Evolutionary conservation across 1,140 invertebrate genomes (phyloP).

Genomic region (Scaptodrosophila lebanonensis): DNA sequence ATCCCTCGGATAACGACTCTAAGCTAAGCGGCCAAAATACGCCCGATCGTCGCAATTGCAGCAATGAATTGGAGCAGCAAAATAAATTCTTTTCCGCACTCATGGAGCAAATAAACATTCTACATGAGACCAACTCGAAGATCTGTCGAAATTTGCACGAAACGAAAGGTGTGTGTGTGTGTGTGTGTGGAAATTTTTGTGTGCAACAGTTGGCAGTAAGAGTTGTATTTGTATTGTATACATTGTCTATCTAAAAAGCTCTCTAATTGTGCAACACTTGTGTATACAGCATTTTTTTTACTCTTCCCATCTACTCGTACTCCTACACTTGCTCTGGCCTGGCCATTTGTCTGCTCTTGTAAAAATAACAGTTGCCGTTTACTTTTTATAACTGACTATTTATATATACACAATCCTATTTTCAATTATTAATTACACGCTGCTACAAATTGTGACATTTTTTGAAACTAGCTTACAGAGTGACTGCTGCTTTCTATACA

Average conservation of each 20-base stretch:
- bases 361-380: no score
- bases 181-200: no score
- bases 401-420: slow-evolving; percentile 18
- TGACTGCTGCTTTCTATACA: slow-evolving; percentile 21
- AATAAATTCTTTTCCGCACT: slow-evolving; percentile 70
- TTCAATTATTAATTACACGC: slow-evolving; percentile 36
- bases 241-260: slow-evolving; percentile 24
- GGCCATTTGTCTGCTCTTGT: neutral
- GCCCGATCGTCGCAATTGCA: slow-evolving; percentile 61
- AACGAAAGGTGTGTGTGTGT: slow-evolving; percentile 65
- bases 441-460: slow-evolving; percentile 30
- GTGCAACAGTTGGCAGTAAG: no score
- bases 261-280: slow-evolving; percentile 13
- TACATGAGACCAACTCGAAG: slow-evolving; percentile 77
- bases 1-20: slow-evolving; percentile 73
- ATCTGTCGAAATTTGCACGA: slow-evolving; percentile 76
- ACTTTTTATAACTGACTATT: slow-evolving; percentile 12
- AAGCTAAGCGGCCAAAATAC: slow-evolving; percentile 73
- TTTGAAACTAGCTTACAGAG: no score
- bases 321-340: neutral
- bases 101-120: slow-evolving; percentile 74
- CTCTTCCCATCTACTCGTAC: no score
- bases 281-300: no score
- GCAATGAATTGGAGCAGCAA: slow-evolving; percentile 48
- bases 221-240: no score